Base-by-base conservation (phyloP, 2,888 invertebrate species). In the Dinocampus coccinellae region DNA sequence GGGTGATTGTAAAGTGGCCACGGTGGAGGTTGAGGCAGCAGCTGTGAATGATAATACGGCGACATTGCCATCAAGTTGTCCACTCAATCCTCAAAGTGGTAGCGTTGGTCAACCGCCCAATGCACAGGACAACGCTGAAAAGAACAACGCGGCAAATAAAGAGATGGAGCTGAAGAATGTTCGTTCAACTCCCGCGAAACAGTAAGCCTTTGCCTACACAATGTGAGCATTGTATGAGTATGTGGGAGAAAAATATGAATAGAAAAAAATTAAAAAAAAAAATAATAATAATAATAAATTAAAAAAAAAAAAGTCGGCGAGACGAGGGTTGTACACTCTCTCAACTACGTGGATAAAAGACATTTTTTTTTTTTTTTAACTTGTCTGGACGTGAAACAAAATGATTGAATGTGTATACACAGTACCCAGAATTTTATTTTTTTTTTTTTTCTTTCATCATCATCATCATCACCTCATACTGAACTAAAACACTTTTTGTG, bases 151-250 rank as follows among this genome's bases (percentile, higher is more conserved):
- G 73, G 92, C 94, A 79, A 94, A 93, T 90, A 94, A 94, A 90
- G 94, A 95, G 88, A 94, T 95, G 94, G 95, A 95, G 88, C 89
- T 95, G 75, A 94, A 94, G 90, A 93, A 94, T 87, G 95, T 95
- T 72, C 93, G 94, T 88, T 93, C 94, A 77, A 94, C 94, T 82
- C 95, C 95, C 63, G 92, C 94, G 79, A 94, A 94, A 90, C 95
- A 94, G 95, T 95, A 92, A 88, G 86, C 74, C 22, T 24, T 26
- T 55, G 24, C 24, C 55, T 55, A 10, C 26, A 55, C 55, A 24
- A 11, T 55, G 13, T 55, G 13, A 11, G 55, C 55, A n/a, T 26
- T 9, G 26, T 29, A 29, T 64, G 55, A 7, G 65, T 6, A 61
- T 26, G 39, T 52, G 33, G 53, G 34, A 58, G 67, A n/a, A n/a